Percentiles rank a stretch among this genome's conserved stretches.
Evolutionary conservation across 2,113 vertebrate species (phyloP).

Genomic region (Meleagris gallopavo): DNA sequence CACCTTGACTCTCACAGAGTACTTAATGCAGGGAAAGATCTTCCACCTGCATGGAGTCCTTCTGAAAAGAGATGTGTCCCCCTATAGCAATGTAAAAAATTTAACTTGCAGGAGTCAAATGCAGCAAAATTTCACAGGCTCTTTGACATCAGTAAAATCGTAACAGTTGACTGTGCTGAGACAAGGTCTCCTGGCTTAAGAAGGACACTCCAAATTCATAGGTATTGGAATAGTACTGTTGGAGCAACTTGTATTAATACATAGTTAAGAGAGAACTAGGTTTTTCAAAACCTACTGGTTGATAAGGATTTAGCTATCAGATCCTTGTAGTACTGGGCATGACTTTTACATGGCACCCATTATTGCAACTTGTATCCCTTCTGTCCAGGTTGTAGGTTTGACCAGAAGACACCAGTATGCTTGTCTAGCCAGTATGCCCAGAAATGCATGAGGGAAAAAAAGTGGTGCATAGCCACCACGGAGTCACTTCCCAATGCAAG

Average conservation of each 20-base stretch:
- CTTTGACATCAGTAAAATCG: neutral
- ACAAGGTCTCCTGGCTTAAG: neutral
- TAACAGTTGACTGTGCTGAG: neutral
- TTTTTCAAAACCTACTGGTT: neutral
- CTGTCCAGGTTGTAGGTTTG: neutral
- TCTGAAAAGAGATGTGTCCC: neutral
- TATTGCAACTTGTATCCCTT: neutral
- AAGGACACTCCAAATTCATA: neutral
- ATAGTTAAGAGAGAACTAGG: fast-evolving
- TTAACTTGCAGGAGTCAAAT: neutral
- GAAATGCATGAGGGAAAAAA: neutral
- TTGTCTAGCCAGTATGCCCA: neutral
- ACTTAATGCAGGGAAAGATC: neutral
- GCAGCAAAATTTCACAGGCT: neutral
- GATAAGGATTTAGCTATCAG: neutral
- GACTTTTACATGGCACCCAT: neutral
- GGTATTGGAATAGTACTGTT: neutral
- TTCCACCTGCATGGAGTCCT: neutral
- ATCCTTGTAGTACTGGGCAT: neutral
- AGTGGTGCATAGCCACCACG: neutral
- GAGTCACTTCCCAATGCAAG: neutral
- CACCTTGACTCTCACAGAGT: neutral
- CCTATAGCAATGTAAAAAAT: neutral
- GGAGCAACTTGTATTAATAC: neutral
- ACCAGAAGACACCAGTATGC: neutral